These are phyloP conservation scores for Eucera pruinosa DNA, from an alignment of 2,888 invertebrate species.

Conservation along the genomic window DNA sequence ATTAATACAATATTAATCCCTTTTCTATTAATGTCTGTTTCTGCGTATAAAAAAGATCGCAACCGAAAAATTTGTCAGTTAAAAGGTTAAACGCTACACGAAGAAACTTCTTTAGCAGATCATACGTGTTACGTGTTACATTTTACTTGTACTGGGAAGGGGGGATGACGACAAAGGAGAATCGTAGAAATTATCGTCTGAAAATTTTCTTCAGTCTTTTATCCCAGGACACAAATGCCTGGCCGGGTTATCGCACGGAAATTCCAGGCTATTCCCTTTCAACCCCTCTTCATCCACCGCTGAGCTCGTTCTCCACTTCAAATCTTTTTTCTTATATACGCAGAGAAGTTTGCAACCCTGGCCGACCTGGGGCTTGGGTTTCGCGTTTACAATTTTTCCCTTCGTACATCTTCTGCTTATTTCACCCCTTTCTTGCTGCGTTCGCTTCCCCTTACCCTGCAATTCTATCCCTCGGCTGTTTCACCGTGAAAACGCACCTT, in stretches of 20 bases:
- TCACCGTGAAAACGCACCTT: constrained; percentile 39
- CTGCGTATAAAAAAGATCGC: too few relatives aligned
- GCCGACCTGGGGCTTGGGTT: neutral
- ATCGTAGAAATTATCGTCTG: constrained; percentile 5
- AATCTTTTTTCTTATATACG: constrained; percentile 5
- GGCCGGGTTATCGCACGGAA: neutral
- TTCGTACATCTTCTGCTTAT: constrained; percentile 33
- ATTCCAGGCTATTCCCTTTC: neutral
- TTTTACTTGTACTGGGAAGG: neutral
- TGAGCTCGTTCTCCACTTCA: neutral
- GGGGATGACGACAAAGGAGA: neutral
- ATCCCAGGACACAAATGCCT: neutral
- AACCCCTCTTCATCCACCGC: neutral
- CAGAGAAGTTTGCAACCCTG: neutral
- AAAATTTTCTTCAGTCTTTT: neutral
- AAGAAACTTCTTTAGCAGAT: neutral
- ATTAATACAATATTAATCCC: too few relatives aligned
- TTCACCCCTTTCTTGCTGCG: constrained; percentile 19
- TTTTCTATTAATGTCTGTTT: too few relatives aligned
- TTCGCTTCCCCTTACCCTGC: constrained; percentile 5
- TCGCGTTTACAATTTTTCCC: constrained; percentile 33
- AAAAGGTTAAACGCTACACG: neutral
- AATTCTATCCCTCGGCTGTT: constrained; percentile 7
- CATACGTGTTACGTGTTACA: neutral
- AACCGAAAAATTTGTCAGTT: too few relatives aligned